Evolutionary conservation across 2,797 vertebrate genomes (phyloP).

Genomic region (Gephyroberyx darwinii): DNA sequence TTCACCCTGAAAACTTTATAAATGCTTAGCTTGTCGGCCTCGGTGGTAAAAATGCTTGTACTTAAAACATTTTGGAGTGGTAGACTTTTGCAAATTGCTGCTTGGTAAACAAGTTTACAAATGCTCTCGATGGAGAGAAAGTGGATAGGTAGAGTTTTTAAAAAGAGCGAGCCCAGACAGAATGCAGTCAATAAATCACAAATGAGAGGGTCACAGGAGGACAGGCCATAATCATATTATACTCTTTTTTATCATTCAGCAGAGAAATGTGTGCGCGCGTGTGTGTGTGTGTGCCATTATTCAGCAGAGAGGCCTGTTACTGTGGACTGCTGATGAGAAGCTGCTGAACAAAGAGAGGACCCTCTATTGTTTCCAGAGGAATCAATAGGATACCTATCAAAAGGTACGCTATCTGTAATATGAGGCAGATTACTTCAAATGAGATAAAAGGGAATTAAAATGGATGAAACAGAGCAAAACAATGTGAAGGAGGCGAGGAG

Average conservation of each 20-base stretch:
- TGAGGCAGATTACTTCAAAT: constrained; percentile 61
- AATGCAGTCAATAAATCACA: constrained; percentile 58
- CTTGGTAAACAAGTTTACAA: constrained; percentile 53
- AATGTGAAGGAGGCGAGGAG: constrained; percentile 17
- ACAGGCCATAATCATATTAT: constrained; percentile 51
- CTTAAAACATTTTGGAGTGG: constrained; percentile 29
- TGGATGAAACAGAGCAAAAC: constrained; percentile 61
- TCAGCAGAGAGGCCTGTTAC: constrained; percentile 23
- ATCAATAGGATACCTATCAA: constrained; percentile 66
- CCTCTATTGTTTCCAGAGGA: constrained; percentile 55
- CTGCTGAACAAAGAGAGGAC: constrained; percentile 30
- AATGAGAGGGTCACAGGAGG: constrained; percentile 49
- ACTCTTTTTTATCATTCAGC: constrained; percentile 44
- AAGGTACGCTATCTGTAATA: constrained; percentile 63
- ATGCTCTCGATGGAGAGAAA: constrained; percentile 30
- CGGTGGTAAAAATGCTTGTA: constrained; percentile 4
- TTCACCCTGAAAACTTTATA: constrained; percentile 36
- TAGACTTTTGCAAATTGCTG: constrained; percentile 33
- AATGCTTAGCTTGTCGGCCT: constrained; percentile 44
- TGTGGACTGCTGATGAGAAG: constrained; percentile 56
- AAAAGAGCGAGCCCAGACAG: constrained; percentile 23
- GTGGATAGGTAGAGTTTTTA: constrained; percentile 27
- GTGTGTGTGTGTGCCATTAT: constrained; percentile 28
- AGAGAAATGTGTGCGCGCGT: constrained; percentile 13
- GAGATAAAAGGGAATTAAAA: constrained; percentile 63